Evolutionary conservation across 53 echinoderm and acorn worm genomes (phyloP).

Genomic region (Mesocentrotus franciscanus): DNA sequence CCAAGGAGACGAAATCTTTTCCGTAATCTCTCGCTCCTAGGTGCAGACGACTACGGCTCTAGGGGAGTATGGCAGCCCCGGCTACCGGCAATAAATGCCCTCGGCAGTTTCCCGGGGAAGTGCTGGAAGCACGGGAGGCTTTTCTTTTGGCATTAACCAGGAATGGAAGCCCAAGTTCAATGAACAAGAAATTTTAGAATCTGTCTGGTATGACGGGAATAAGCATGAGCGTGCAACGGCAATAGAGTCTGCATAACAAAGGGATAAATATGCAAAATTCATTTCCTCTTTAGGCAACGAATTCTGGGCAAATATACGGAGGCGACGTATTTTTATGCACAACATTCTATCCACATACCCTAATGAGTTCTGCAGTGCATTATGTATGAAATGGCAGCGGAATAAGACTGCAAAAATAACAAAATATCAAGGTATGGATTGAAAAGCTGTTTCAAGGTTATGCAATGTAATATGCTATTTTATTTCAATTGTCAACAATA

Average conservation of each 20-base stretch:
- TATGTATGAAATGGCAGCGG: neutral
- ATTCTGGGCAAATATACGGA: neutral
- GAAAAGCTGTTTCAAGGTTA: neutral
- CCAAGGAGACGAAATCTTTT: neutral
- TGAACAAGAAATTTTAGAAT: slow-evolving; percentile 2
- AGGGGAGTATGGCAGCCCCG: neutral
- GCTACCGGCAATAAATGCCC: slow-evolving; percentile 19
- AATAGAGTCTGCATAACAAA: slow-evolving; percentile 44
- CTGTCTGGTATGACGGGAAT: neutral
- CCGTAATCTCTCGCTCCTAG: neutral
- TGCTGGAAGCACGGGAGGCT: slow-evolving; percentile 1
- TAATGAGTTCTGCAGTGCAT: neutral
- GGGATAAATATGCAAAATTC: neutral
- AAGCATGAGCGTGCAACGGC: slow-evolving; percentile 12
- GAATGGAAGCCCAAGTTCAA: neutral
- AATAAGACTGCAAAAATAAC: neutral
- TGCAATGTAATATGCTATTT: too few species aligned
- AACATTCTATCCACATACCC: slow-evolving; percentile 12
- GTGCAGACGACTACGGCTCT: neutral
- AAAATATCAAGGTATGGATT: neutral
- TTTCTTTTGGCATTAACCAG: neutral
- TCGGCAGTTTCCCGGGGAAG: slow-evolving; percentile 41
- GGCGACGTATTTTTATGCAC: neutral
- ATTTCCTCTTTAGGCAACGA: slow-evolving; percentile 36
- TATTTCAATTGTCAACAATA: too few species aligned